Evolutionary conservation across 2,797 vertebrate species (phyloP).

Genomic region (Xenentodon cancila): DNA sequence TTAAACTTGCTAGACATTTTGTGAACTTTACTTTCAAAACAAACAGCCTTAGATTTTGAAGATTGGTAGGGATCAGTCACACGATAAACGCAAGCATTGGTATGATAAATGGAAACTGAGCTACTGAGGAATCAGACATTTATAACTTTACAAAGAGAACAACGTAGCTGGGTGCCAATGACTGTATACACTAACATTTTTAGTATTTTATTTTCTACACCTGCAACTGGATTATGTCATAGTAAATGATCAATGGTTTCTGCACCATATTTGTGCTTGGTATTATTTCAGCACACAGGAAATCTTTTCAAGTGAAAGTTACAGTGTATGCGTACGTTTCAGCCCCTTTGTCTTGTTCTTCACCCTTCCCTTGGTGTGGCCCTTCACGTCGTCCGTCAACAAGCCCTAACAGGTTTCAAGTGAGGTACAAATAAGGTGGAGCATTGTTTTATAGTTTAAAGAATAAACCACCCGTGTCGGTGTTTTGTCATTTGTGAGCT

Average conservation of each 20-base stretch:
- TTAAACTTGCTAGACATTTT: conserved; percentile 16
- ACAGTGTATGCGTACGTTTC: conserved; percentile 24
- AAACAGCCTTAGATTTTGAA: conserved; percentile 29
- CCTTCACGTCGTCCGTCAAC: conserved; percentile 59
- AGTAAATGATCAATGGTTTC: conserved; percentile 4
- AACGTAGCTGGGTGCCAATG: too few species aligned
- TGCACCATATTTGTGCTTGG: background rate
- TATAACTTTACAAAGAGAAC: too few species aligned
- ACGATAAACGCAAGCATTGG: too few species aligned
- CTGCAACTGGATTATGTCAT: conserved; percentile 19
- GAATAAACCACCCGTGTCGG: conserved; percentile 72
- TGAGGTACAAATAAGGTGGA: conserved; percentile 60
- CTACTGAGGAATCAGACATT: too few species aligned
- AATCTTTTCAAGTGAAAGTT: conserved; percentile 22
- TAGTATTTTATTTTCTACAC: too few species aligned
- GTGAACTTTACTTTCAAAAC: conserved; percentile 31
- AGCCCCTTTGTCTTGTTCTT: conserved; percentile 33
- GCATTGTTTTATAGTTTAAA: conserved; percentile 72
- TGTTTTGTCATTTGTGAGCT: conserved; percentile 64
- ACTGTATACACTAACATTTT: too few species aligned
- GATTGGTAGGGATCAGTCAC: too few species aligned
- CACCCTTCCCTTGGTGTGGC: conserved; percentile 20
- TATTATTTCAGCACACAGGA: conserved; percentile 12
- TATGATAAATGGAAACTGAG: too few species aligned
- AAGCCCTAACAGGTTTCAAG: conserved; percentile 63